phyloP scores from a whole-genome alignment of 92 coral and sea anemone genomes.

The Montipora capitata region DNA sequence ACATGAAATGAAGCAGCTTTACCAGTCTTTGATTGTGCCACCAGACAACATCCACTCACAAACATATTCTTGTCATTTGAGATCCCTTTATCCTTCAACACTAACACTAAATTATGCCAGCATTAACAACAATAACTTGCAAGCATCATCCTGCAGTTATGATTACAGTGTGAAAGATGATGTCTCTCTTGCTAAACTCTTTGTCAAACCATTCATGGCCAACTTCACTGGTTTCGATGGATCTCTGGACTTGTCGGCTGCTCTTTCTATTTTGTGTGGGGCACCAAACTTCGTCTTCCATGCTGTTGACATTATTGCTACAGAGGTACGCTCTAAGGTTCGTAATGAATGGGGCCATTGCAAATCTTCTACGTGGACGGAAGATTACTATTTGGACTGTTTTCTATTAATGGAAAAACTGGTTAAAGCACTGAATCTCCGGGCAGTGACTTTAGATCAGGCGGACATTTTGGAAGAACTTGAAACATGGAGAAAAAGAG shows the following conservation, averaged over 20 bases:
- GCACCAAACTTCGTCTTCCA: slow-evolving; percentile 22
- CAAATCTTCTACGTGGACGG: slow-evolving; percentile 54
- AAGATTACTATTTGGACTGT: slow-evolving; percentile 1
- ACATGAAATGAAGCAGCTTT: neutral
- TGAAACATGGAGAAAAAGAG: slow-evolving; percentile 29
- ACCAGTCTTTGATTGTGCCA: slow-evolving; percentile 9
- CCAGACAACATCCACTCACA: slow-evolving; percentile 43
- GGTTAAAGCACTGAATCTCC: neutral
- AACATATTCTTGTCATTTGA: slow-evolving; percentile 8
- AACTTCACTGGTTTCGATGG: slow-evolving; percentile 50
- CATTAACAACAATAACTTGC: slow-evolving; percentile 14
- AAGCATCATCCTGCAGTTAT: neutral
- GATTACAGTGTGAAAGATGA: slow-evolving; percentile 59
- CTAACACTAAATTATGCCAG: slow-evolving; percentile 1
- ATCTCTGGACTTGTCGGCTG: slow-evolving; percentile 53
- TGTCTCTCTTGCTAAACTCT: slow-evolving; percentile 52
- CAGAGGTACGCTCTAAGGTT: slow-evolving; percentile 20
- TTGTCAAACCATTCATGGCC: slow-evolving; percentile 50
- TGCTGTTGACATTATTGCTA: slow-evolving; percentile 26
- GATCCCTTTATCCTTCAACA: slow-evolving; percentile 31
- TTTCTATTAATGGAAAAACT: slow-evolving; percentile 17
- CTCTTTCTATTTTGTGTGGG: slow-evolving; percentile 42
- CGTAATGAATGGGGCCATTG: slow-evolving; percentile 70
- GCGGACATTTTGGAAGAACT: slow-evolving; percentile 4
- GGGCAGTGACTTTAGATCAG: neutral